Base-by-base conservation (phyloP, 2,888 invertebrate species). In the Euzophera pinguis region DNA sequence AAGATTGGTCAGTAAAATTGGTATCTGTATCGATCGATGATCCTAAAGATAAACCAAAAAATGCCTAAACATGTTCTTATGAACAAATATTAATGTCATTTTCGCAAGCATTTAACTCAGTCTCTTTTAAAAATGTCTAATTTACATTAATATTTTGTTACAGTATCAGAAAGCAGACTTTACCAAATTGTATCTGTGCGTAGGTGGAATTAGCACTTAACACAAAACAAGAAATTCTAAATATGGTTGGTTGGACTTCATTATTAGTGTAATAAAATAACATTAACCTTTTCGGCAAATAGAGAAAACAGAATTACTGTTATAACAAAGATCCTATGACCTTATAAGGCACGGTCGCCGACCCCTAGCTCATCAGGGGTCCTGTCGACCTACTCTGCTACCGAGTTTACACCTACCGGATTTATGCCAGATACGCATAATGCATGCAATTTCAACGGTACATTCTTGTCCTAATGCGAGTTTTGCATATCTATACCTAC, bases 401-500 rank as follows among this genome's bases (percentile, higher is more conserved):
- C 55, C 29, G 13, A 13, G 43, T 48, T 55, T 13, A 50, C 51
- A 47, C 52, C 47, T 50, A 53, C 52, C 47, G 50, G 53, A 53
- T 47, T 48, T 41, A 42, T 50, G 32, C 13, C 45, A 39, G 51
- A 49, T 49, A 12, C 49, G 32, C 27, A 43, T 43, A 43, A 51
- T 39, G 41, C 38, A 49, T 34, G 34, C 51, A 41, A 43, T 38
- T 37, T 35, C 32, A 53, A 49, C 51, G 53, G 51, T 53, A 50
- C 35, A 38, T 47, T 45, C 45, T 45, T 45, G 45, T 45, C 45
- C 45, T 45, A 10, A 45, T 14, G 14, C 16, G 16, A 45, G 32
- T 14, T 32, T n/a, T 12, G 45, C 22, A 22, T 22, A 5, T 5
- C 2, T 22, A 22, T 32, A 29, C 9, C 8, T 14, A 14, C 14